These are phyloP conservation scores for Anaspis maculata DNA, from an alignment of 2,888 invertebrate species.

Conservation along the genomic window DNA sequence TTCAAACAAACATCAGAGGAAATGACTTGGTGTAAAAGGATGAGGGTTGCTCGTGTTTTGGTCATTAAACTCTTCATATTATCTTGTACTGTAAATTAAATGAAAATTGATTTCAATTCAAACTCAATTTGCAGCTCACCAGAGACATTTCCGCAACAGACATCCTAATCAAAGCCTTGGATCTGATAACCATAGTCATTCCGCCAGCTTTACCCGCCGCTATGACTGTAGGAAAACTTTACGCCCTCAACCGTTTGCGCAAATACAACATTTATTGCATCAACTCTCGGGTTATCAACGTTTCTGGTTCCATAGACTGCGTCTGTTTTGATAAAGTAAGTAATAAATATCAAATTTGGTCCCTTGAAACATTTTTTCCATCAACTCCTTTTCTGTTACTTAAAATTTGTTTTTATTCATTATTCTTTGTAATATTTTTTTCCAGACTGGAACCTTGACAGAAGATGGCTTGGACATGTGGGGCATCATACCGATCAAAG, in stretches of 20 bases:
- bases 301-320: slow-evolving; percentile 82
- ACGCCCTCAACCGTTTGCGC: slow-evolving; percentile 77
- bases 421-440: too few relatives aligned
- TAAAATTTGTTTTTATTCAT: too few relatives aligned
- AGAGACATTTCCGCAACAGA: slow-evolving; percentile 53
- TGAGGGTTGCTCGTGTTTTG: too few relatives aligned
- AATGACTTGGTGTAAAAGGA: too few relatives aligned
- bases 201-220: slow-evolving; percentile 94
- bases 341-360: too few relatives aligned
- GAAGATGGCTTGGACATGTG: slow-evolving; percentile 95
- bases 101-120: slow-evolving; percentile 46
- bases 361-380: too few relatives aligned
- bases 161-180: slow-evolving; percentile 73
- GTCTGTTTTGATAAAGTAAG: slow-evolving; percentile 84
- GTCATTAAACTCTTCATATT: too few relatives aligned
- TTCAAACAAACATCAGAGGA: too few relatives aligned
- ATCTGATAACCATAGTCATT: slow-evolving; percentile 89
- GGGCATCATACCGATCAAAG: slow-evolving; percentile 65
- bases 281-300: slow-evolving; percentile 87
- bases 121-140: slow-evolving; percentile 23
- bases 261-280: slow-evolving; percentile 78
- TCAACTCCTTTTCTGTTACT: too few relatives aligned
- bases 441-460: slow-evolving; percentile 87
- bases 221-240: slow-evolving; percentile 92
- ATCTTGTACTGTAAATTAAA: too few relatives aligned